A percentile compares a stretch with the other conserved stretches of the same genome.
phyloP scores from a whole-genome alignment of 2,797 vertebrate species.

The Ctenopoma multispine region DNA sequence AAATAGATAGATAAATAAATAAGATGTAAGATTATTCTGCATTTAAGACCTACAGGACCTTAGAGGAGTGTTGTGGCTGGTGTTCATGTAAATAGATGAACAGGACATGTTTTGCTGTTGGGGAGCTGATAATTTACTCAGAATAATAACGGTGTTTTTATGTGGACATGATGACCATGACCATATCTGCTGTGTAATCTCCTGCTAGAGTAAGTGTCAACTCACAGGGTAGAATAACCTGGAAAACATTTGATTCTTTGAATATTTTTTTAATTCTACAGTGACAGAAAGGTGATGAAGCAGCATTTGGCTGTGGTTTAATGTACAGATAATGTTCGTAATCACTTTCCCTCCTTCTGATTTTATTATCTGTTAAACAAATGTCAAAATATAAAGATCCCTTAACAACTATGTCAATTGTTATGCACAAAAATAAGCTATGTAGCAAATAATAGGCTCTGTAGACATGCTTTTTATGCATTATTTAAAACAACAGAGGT shows the following conservation, averaged over 20 bases:
- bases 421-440: neutral
- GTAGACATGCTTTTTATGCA: too few relatives aligned
- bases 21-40: neutral
- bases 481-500: too few relatives aligned
- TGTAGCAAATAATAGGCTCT: too few relatives aligned
- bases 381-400: neutral
- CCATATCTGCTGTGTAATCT: conserved; percentile 25
- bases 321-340: neutral
- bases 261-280: neutral
- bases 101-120: conserved; percentile 10
- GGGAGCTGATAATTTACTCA: conserved; percentile 27
- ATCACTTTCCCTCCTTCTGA: neutral
- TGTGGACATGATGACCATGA: conserved; percentile 32
- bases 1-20: too few relatives aligned
- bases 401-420: neutral
- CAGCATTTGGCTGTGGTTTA: neutral
- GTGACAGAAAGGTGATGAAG: neutral
- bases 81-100: conserved; percentile 11
- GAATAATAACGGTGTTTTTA: conserved; percentile 16
- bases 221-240: conserved; percentile 21
- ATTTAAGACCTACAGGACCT: neutral
- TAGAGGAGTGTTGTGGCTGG: conserved; percentile 3
- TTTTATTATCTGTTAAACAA: too few relatives aligned
- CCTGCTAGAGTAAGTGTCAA: neutral
- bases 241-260: conserved; percentile 1